These are phyloP conservation scores for Lordiphosa collinella DNA, from an alignment of 1,140 invertebrate genomes.

Conservation along the genomic window DNA sequence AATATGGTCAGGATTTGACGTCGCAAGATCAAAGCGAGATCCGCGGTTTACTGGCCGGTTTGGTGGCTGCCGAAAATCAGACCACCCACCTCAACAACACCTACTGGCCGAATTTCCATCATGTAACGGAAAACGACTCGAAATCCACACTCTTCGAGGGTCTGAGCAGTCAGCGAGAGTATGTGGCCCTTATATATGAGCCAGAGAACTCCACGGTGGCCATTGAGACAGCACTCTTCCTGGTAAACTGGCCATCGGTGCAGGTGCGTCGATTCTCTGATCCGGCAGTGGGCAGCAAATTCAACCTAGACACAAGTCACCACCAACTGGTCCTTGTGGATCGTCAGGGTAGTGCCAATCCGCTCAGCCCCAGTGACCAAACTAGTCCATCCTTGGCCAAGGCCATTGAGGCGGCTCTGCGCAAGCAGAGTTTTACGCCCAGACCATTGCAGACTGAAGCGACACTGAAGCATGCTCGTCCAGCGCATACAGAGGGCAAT, in stretches of 20 bases:
- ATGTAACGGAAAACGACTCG: slow-evolving; percentile 40
- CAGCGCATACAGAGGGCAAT: neutral
- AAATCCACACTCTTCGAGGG: slow-evolving; percentile 80
- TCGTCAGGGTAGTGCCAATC: slow-evolving; percentile 29
- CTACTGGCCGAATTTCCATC: slow-evolving; percentile 58
- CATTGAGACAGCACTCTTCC: slow-evolving; percentile 68
- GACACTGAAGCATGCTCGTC: neutral
- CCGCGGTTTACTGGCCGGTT: slow-evolving; percentile 31
- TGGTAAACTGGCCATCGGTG: slow-evolving; percentile 52
- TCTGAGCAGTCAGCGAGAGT: slow-evolving; percentile 70
- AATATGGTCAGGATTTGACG: slow-evolving; percentile 80
- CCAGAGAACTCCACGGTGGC: slow-evolving; percentile 78
- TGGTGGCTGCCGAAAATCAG: slow-evolving; percentile 59
- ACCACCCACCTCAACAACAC: slow-evolving; percentile 42
- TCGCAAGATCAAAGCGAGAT: slow-evolving; percentile 82
- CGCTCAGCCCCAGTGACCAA: slow-evolving; percentile 5
- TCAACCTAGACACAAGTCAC: slow-evolving; percentile 38
- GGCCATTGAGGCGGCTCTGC: slow-evolving; percentile 46
- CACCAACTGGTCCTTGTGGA: slow-evolving; percentile 44
- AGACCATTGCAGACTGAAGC: slow-evolving; percentile 24
- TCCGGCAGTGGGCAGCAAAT: slow-evolving; percentile 43
- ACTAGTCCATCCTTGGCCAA: slow-evolving; percentile 33
- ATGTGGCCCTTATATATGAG: slow-evolving; percentile 68
- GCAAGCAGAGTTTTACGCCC: slow-evolving; percentile 64
- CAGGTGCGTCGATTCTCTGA: slow-evolving; percentile 55